These are phyloP conservation scores for Drosophila meridiana DNA, from an alignment of 2,888 invertebrate species.

Conservation along the genomic window DNA sequence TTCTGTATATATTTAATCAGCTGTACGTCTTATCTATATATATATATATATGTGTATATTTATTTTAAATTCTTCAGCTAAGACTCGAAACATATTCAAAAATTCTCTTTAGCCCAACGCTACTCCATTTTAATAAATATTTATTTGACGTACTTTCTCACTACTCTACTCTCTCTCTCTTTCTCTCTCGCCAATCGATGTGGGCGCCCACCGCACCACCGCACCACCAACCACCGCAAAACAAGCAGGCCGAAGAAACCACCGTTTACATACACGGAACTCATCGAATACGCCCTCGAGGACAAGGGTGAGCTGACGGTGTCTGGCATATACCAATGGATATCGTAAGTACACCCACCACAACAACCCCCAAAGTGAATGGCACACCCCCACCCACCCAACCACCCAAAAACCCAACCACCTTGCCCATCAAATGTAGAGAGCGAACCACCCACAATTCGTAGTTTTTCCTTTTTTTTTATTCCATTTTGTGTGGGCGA, in stretches of 20 bases:
- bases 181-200: slow-evolving; percentile 55
- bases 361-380: slow-evolving; percentile 12
- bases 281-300: slow-evolving; percentile 94
- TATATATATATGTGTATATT: neutral
- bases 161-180: neutral
- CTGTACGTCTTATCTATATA: neutral
- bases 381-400: slow-evolving; percentile 3
- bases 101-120: neutral
- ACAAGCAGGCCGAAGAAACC: slow-evolving; percentile 90
- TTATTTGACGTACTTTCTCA: slow-evolving; percentile 25
- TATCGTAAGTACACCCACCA: slow-evolving; percentile 90
- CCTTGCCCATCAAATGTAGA: neutral
- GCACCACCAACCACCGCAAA: slow-evolving; percentile 72
- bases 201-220: slow-evolving; percentile 39
- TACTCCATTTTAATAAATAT: slow-evolving; percentile 35
- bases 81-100: neutral
- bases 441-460: neutral
- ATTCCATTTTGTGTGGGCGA: slow-evolving; percentile 69
- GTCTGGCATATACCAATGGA: slow-evolving; percentile 96
- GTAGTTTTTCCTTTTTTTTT: neutral
- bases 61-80: neutral
- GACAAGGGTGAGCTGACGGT: slow-evolving; percentile 95
- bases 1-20: neutral
- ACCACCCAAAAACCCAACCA: slow-evolving; percentile 5
- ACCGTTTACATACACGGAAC: slow-evolving; percentile 95